Percentiles rank a stretch among this genome's conserved stretches.
Conservation (phyloP, 2,888 invertebrate species). For the Hydrotaea cyrtoneurina region DNA sequence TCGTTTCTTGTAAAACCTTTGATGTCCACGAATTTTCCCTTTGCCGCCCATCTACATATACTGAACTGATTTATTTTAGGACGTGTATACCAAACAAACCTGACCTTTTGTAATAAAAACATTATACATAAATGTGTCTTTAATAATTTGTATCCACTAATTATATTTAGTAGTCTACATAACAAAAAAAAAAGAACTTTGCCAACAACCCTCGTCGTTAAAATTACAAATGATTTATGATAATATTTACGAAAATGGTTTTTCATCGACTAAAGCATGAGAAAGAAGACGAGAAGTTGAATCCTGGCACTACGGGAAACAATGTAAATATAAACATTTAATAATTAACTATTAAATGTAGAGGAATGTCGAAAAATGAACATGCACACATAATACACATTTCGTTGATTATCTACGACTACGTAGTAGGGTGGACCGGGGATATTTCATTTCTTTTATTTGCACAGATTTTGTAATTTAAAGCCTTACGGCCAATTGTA, state of each 20-base stretch:
- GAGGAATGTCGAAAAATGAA: not conserved
- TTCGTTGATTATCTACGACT: not conserved
- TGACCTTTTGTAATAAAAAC: not conserved
- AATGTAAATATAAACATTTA: slow-evolving; percentile 11
- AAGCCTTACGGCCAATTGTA: no score
- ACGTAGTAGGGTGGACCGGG: not conserved
- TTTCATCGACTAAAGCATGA: not conserved
- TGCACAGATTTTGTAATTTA: no score
- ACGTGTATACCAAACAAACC: not conserved
- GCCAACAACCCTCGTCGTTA: slow-evolving; percentile 6
- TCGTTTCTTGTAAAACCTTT: no score
- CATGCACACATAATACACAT: not conserved
- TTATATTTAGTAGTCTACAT: not conserved
- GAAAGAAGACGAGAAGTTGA: not conserved
- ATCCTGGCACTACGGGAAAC: not conserved
- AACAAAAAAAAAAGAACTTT: slow-evolving; percentile 15
- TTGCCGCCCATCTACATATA: no score
- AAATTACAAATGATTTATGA: slow-evolving; percentile 14
- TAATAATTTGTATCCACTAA: slow-evolving; percentile 21
- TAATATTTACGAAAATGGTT: slow-evolving; percentile 19
- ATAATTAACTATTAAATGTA: slow-evolving; percentile 30
- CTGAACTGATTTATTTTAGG: not conserved
- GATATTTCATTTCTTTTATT: no score
- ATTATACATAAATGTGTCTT: slow-evolving; percentile 16
- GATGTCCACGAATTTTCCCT: no score